Evolutionary conservation across 2,888 invertebrate genomes (phyloP).

Genomic region (Andrena haemorrhoa): DNA sequence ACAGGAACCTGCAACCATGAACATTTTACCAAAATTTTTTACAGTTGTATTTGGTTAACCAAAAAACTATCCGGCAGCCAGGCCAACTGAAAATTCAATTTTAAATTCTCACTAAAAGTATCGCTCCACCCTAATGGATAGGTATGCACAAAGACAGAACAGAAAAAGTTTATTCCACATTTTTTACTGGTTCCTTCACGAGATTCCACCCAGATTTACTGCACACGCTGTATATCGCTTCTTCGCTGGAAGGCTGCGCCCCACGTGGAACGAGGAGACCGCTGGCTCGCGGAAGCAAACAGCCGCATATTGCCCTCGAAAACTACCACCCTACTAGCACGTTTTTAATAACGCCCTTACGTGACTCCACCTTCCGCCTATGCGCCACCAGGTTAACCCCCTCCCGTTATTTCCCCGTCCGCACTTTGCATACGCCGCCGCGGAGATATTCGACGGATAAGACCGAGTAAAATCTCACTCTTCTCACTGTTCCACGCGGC

Average conservation of each 20-base stretch:
- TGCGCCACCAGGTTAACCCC: slow-evolving; percentile 47
- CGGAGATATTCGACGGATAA: slow-evolving; percentile 45
- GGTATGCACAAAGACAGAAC: neutral
- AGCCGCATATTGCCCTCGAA: slow-evolving; percentile 77
- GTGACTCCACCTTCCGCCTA: slow-evolving; percentile 67
- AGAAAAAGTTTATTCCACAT: neutral
- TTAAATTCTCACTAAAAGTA: no score
- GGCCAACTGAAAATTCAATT: no score
- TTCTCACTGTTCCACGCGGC: neutral
- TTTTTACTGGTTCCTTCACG: neutral
- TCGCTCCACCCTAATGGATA: no score
- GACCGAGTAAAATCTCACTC: slow-evolving; percentile 12
- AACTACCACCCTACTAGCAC: slow-evolving; percentile 76
- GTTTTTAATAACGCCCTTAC: slow-evolving; percentile 81
- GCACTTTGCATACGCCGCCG: slow-evolving; percentile 56
- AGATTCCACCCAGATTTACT: neutral
- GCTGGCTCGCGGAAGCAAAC: slow-evolving; percentile 68
- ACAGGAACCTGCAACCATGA: no score
- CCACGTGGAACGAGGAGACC: slow-evolving; percentile 38
- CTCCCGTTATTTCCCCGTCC: slow-evolving; percentile 18
- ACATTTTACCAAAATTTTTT: no score
- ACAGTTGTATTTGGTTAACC: no score
- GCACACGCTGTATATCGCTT: slow-evolving; percentile 11
- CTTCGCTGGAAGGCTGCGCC: neutral
- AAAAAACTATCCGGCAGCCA: no score